A percentile compares a stretch with the other conserved stretches of the same genome.
Conservation (phyloP, 2,888 invertebrate genomes). For the Nysson spinosus region DNA sequence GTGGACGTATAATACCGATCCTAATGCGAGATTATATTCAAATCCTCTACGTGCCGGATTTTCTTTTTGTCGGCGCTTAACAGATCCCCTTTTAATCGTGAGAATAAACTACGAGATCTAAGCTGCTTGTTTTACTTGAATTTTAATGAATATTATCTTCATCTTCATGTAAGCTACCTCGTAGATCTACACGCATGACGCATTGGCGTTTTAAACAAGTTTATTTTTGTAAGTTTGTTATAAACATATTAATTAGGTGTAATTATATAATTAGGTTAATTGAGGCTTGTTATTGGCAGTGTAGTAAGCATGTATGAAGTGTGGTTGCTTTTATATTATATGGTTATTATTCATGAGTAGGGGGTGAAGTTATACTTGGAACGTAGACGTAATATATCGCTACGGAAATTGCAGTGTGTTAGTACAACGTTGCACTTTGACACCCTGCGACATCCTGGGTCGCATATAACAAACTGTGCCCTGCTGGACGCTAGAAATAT, state of each 20-base stretch:
- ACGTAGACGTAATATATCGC: constrained; percentile 38
- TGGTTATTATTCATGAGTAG: constrained; percentile 22
- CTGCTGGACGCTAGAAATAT: constrained; percentile 34
- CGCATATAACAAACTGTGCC: constrained; percentile 32
- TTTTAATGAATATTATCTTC: too few species aligned
- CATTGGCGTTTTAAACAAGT: too few species aligned
- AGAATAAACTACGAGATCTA: too few species aligned
- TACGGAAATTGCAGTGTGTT: constrained; percentile 41
- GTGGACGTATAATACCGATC: constrained; percentile 40
- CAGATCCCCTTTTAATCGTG: too few species aligned
- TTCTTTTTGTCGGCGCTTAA: constrained; percentile 5
- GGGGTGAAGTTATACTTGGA: constrained; percentile 34
- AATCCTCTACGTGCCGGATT: constrained; percentile 24
- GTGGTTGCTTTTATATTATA: too few species aligned
- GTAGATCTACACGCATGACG: too few species aligned
- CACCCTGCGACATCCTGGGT: constrained; percentile 43
- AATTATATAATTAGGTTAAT: too few species aligned
- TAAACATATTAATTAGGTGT: too few species aligned
- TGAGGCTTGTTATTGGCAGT: too few species aligned
- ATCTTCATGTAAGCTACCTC: too few species aligned
- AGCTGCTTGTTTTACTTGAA: not conserved
- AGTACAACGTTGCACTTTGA: constrained; percentile 37
- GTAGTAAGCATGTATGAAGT: too few species aligned
- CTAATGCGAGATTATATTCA: constrained; percentile 26
- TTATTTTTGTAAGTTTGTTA: too few species aligned